Evolutionary conservation across 2,797 vertebrate species (phyloP), one percentile per base, ranked within the genome.

Genomic region (Strix occidentalis): DNA sequence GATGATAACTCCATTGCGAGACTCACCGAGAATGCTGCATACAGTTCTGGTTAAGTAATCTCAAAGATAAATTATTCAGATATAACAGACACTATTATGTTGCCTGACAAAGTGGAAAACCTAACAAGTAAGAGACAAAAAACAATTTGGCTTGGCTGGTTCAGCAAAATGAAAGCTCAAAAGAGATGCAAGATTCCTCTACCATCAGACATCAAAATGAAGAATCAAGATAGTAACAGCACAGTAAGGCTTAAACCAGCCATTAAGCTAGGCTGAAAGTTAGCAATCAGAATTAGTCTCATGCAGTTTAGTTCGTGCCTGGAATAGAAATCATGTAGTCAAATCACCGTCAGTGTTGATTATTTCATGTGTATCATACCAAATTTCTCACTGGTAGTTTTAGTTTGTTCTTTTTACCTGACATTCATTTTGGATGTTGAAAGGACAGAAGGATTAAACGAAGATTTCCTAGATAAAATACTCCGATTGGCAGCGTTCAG

Each of bases 351-450:
- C 25, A 45, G 16, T 0, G 4, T 48, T 68, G 15, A 63, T 58
- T 66, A 46, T 57, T 74, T 78, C 25, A 37, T 0, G 2, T 7
- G 5, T 16, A n/a, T 58, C 20, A 4, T 5, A 68, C 28, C 65
- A 65, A 37, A 75, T 19, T 18, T 1, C 33, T 82, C 45, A 60
- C 72, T 68, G 25, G 29, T 84, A 26, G 23, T 18, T 89, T 53
- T 35, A 13, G 16, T 89, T 90, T n/a, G 23, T 69, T 61, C 31
- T 61, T 83, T 97, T 98, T 98, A 99, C 99, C 99, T 98, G 94
- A 99, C 99, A 4, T 99, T 99, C 97, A 99, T 99, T 98, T 99
- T 99, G 81, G 98, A 97, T 43, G 98, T 98, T 35, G 99, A 99
- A 71, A 98, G 91, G 19, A 98, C 94, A 8, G 98, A 98, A 10